A percentile compares a stretch with the other conserved stretches of the same genome.
Conservation (phyloP, 2,888 invertebrate genomes). For the Capitulum mitella region DNA sequence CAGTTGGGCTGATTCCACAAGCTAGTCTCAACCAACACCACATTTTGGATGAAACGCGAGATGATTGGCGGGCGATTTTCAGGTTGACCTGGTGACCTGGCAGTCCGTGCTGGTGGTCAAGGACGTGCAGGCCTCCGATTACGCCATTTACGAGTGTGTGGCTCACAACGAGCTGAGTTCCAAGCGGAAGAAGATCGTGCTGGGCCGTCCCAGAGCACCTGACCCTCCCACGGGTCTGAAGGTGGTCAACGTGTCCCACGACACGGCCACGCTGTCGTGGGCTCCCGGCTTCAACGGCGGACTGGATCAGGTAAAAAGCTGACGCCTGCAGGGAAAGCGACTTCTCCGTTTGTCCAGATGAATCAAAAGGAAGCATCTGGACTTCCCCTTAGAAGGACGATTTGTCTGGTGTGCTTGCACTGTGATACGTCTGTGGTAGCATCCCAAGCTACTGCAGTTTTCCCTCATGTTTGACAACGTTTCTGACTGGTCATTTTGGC, state of each 20-base stretch:
- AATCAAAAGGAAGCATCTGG: too few relatives aligned
- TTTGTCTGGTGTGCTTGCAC: too few relatives aligned
- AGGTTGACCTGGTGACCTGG: slow-evolving; percentile 53
- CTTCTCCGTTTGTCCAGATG: too few relatives aligned
- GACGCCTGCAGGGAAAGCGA: too few relatives aligned
- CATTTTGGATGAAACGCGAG: too few relatives aligned
- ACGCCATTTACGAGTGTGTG: slow-evolving; percentile 82
- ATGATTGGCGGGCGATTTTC: too few relatives aligned
- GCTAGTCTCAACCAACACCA: too few relatives aligned
- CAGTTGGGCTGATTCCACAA: too few relatives aligned
- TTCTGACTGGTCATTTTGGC: too few relatives aligned
- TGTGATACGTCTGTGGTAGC: not conserved
- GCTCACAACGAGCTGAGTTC: slow-evolving; percentile 80
- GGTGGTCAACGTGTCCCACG: slow-evolving; percentile 45
- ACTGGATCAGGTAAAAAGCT: not conserved
- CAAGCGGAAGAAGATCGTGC: slow-evolving; percentile 21
- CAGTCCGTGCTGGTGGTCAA: slow-evolving; percentile 71
- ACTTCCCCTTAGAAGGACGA: too few relatives aligned
- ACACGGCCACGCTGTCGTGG: slow-evolving; percentile 46
- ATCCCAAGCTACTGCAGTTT: not conserved
- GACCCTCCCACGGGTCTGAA: slow-evolving; percentile 65
- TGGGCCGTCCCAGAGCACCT: slow-evolving; percentile 45
- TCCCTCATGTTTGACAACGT: too few relatives aligned
- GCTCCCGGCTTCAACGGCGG: slow-evolving; percentile 49
- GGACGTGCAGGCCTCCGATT: slow-evolving; percentile 73